Conservation (phyloP, 2,797 vertebrate species). For the Heliangelus exortis region DNA sequence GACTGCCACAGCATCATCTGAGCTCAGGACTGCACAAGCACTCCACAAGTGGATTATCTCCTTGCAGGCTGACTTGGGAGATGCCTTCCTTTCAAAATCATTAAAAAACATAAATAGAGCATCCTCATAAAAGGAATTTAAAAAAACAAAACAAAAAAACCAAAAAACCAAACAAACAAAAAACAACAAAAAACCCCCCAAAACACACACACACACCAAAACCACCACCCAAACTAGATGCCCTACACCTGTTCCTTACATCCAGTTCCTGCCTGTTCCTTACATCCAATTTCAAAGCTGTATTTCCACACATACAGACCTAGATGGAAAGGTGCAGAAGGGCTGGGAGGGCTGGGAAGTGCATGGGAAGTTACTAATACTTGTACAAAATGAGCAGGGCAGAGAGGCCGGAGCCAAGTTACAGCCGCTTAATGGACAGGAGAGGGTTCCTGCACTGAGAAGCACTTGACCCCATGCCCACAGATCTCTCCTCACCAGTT, state of each 20-base stretch:
- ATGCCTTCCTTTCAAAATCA: not conserved
- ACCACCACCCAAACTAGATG: not conserved
- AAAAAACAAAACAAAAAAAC: no score
- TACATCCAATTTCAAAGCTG: not conserved
- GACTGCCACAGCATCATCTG: not conserved
- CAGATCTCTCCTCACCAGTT: not conserved
- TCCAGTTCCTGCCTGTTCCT: not conserved
- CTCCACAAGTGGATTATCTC: not conserved
- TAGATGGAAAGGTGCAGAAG: not conserved
- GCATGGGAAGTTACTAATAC: not conserved
- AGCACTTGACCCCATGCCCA: not conserved
- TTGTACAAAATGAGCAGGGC: fast-evolving
- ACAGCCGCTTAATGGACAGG: not conserved
- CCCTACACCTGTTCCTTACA: not conserved
- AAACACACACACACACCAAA: no score
- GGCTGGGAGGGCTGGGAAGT: not conserved
- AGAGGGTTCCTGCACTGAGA: not conserved
- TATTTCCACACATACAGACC: not conserved
- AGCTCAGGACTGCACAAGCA: not conserved
- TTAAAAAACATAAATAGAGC: not conserved
- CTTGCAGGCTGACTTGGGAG: not conserved
- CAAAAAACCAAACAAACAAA: no score
- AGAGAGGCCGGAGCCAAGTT: not conserved
- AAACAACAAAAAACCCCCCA: no score
- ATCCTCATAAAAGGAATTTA: not conserved